Conservation (phyloP, 1,140 invertebrate species). For the Dendroctonus ponderosae region DNA sequence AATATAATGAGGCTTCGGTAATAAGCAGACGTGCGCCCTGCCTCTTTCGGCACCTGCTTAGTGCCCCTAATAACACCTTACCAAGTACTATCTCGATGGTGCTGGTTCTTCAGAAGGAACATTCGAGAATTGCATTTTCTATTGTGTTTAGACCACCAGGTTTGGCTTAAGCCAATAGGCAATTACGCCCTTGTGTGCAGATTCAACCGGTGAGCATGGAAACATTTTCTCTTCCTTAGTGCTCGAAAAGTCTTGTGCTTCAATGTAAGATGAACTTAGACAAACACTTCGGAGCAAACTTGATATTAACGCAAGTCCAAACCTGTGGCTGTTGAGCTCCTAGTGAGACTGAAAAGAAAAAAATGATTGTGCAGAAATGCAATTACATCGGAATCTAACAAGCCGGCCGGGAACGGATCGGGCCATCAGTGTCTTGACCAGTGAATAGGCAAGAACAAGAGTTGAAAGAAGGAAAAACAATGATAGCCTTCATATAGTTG, state of each 20-base stretch:
- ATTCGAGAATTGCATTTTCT: too few relatives aligned
- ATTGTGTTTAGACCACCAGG: too few relatives aligned
- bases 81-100: constrained; percentile 18
- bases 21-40: constrained; percentile 47
- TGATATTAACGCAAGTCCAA: too few relatives aligned
- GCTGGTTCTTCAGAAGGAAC: neutral
- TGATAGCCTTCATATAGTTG: too few relatives aligned
- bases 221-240: too few relatives aligned
- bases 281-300: too few relatives aligned
- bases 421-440: constrained; percentile 6
- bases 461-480: neutral
- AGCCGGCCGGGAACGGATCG: constrained; percentile 10
- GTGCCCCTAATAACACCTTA: constrained; percentile 50
- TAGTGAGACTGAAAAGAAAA: constrained; percentile 14
- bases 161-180: too few relatives aligned
- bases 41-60: constrained; percentile 52
- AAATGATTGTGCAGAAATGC: constrained; percentile 32
- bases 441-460: constrained; percentile 13
- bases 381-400: constrained; percentile 34
- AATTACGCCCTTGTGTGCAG: too few relatives aligned
- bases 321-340: neutral
- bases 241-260: too few relatives aligned
- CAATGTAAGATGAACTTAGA: too few relatives aligned
- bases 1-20: constrained; percentile 47
- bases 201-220: too few relatives aligned